Percentiles rank a stretch among this genome's conserved stretches.
Evolutionary conservation across 2,888 invertebrate genomes (phyloP).

Genomic region (Acrobeloides nanus): DNA sequence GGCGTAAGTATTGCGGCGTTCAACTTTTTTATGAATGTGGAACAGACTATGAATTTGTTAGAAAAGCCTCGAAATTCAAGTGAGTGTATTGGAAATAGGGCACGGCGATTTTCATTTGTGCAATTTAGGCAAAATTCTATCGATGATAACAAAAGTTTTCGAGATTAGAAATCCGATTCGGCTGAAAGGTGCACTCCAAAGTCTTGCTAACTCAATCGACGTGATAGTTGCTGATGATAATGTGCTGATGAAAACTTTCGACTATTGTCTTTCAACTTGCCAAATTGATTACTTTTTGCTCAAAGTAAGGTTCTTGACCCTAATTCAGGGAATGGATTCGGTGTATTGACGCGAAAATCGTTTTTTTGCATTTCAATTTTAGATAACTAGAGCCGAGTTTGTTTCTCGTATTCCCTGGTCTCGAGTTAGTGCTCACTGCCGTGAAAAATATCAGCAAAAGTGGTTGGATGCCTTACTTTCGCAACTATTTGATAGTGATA

Average conservation of each 20-base stretch:
- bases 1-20: slow-evolving; percentile 24
- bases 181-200: slow-evolving; percentile 13
- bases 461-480: slow-evolving; percentile 7
- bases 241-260: slow-evolving; percentile 7
- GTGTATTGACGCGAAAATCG: no score
- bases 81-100: no score
- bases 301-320: slow-evolving; percentile 7
- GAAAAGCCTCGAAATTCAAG: no score
- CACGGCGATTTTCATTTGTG: no score
- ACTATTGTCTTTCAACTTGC: slow-evolving; percentile 9
- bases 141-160: not conserved
- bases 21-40: slow-evolving; percentile 23
- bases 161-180: slow-evolving; percentile 13
- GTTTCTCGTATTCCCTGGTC: slow-evolving; percentile 21
- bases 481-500: slow-evolving; percentile 16
- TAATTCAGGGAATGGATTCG: no score
- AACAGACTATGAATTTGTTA: no score
- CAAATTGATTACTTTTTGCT: slow-evolving; percentile 17
- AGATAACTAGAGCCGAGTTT: slow-evolving; percentile 23
- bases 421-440: not conserved
- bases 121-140: not conserved
- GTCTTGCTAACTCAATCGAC: slow-evolving; percentile 9
- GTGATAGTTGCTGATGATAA: slow-evolving; percentile 7
- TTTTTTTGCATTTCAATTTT: slow-evolving; percentile 5
- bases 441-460: slow-evolving; percentile 3